These are phyloP conservation scores for Diplosoma virens DNA, from an alignment of 23 tunicate species.

Conservation along the genomic window DNA sequence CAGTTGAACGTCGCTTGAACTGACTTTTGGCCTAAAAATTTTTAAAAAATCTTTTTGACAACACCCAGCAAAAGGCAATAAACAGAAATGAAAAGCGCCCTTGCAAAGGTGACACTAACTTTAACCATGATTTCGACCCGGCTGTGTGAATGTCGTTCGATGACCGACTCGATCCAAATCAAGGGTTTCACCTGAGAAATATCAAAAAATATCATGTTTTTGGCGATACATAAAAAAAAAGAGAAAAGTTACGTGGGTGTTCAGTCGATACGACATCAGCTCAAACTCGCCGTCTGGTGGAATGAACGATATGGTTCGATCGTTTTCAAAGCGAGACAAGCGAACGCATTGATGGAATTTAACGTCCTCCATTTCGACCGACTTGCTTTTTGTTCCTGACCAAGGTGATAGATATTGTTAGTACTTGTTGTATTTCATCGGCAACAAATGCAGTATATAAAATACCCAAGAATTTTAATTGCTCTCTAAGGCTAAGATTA, in stretches of 20 bases:
- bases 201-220: not conserved
- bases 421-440: no score
- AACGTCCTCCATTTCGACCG: slow-evolving; percentile 98
- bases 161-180: slow-evolving; percentile 95
- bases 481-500: no score
- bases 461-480: no score
- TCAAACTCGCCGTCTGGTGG: slow-evolving; percentile 99
- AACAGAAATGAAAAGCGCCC: not conserved
- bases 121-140: slow-evolving; percentile 98
- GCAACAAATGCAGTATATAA: no score
- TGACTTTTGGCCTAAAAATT: slow-evolving; percentile 83
- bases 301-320: slow-evolving; percentile 93
- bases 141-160: slow-evolving; percentile 93
- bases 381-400: slow-evolving; percentile 90
- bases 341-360: slow-evolving; percentile 98
- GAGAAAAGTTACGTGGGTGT: slow-evolving; percentile 71
- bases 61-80: not conserved
- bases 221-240: not conserved
- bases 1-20: slow-evolving; percentile 95
- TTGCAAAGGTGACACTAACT: no score
- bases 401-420: no score
- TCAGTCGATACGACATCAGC: slow-evolving; percentile 91
- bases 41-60: not conserved
- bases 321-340: slow-evolving; percentile 92
- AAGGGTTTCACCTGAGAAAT: slow-evolving; percentile 85